Evolutionary conservation across 2,888 invertebrate species (phyloP).

Genomic region (Cetonia aurata): DNA sequence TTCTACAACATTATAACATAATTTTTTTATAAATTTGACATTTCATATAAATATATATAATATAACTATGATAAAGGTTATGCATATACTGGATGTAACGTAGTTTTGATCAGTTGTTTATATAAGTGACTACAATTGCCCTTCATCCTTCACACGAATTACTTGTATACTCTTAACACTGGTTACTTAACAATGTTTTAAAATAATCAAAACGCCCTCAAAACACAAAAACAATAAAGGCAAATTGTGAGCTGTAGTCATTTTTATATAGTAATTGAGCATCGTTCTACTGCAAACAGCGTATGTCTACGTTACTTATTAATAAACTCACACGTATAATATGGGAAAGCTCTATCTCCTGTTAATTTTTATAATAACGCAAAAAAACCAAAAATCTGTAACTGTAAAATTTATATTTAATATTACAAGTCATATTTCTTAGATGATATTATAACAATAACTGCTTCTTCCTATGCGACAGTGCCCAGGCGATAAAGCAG

Average conservation of each 20-base stretch:
- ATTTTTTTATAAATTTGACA: too few relatives aligned
- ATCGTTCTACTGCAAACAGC: too few relatives aligned
- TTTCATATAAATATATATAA: too few relatives aligned
- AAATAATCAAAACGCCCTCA: too few relatives aligned
- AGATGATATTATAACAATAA: slow-evolving; percentile 52
- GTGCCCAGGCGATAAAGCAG: slow-evolving; percentile 57
- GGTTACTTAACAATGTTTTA: too few relatives aligned
- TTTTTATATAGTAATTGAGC: slow-evolving; percentile 22
- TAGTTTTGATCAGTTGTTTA: too few relatives aligned
- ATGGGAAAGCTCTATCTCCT: slow-evolving; percentile 35
- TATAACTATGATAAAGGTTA: too few relatives aligned
- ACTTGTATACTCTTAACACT: too few relatives aligned
- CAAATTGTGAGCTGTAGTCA: slow-evolving; percentile 3
- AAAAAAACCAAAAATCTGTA: slow-evolving; percentile 17
- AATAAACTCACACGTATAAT: slow-evolving; percentile 29
- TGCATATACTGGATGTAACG: too few relatives aligned
- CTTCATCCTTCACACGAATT: too few relatives aligned
- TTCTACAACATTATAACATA: not conserved
- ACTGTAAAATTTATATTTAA: slow-evolving; percentile 42
- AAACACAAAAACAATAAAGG: not conserved
- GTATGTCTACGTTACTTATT: slow-evolving; percentile 40
- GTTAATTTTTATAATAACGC: slow-evolving; percentile 25
- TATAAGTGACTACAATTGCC: too few relatives aligned
- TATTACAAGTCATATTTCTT: slow-evolving; percentile 49
- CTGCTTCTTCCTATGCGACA: slow-evolving; percentile 63